phyloP scores from a whole-genome alignment of 1,140 invertebrate species.

The Diachasmimorpha longicaudata region DNA sequence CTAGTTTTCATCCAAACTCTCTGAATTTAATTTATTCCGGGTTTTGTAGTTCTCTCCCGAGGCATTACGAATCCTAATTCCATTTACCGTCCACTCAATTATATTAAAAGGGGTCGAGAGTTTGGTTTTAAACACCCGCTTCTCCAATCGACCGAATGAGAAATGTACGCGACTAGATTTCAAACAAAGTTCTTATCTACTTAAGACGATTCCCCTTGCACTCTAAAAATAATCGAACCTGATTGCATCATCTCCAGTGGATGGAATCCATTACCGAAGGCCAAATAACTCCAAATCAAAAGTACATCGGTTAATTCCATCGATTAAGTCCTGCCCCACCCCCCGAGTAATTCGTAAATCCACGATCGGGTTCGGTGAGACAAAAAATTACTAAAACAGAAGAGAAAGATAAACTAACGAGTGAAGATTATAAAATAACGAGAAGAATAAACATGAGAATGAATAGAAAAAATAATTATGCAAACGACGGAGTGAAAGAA shows the following conservation, averaged over 20 bases:
- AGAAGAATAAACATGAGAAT: too few relatives aligned
- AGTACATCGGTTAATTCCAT: too few relatives aligned
- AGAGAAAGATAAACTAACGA: too few relatives aligned
- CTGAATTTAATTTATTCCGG: neutral
- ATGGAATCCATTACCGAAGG: neutral
- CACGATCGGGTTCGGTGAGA: too few relatives aligned
- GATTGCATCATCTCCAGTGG: neutral
- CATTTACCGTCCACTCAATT: slow-evolving; percentile 8
- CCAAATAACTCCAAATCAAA: neutral
- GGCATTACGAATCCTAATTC: slow-evolving; percentile 6
- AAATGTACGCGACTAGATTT: slow-evolving; percentile 10
- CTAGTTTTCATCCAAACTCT: neutral
- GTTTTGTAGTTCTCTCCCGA: neutral
- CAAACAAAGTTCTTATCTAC: slow-evolving; percentile 2
- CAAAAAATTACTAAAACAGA: too few relatives aligned
- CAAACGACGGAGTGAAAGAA: too few relatives aligned
- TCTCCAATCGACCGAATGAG: neutral
- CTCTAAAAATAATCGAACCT: neutral
- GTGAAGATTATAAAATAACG: too few relatives aligned
- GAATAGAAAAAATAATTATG: too few relatives aligned
- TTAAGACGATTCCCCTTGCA: neutral
- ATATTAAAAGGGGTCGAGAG: neutral
- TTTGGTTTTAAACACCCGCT: neutral
- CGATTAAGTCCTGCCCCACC: too few relatives aligned
- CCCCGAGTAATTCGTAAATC: too few relatives aligned